phyloP scores from a whole-genome alignment of 2,888 invertebrate genomes.

The Mythimna vitellina region DNA sequence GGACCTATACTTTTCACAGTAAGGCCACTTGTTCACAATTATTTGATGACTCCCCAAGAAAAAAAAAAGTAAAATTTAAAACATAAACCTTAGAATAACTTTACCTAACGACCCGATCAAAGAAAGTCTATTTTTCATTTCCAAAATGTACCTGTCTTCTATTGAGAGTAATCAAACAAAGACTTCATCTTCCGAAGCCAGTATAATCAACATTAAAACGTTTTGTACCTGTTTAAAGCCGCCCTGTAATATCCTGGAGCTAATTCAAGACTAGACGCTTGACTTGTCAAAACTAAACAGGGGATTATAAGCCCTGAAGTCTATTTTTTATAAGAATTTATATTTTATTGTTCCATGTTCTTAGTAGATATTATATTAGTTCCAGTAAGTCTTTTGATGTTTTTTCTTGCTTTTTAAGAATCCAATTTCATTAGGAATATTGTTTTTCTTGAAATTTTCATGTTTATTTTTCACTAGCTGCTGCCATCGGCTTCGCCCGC shows the following conservation, averaged over 20 bases:
- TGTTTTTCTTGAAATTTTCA: slow-evolving; percentile 5
- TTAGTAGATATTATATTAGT: slow-evolving; percentile 15
- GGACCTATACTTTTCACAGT: too few species aligned
- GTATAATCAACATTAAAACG: slow-evolving; percentile 36
- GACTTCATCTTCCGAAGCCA: slow-evolving; percentile 8
- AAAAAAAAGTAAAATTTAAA: too few species aligned
- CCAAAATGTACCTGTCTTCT: not conserved
- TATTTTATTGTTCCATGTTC: slow-evolving; percentile 4
- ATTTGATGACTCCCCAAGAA: too few species aligned
- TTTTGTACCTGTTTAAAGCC: slow-evolving; percentile 22
- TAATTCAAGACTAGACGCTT: slow-evolving; percentile 20
- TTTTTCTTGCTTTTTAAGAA: slow-evolving; percentile 12
- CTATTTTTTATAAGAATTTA: slow-evolving; percentile 8
- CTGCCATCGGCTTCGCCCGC: too few species aligned
- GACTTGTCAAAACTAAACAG: slow-evolving; percentile 27
- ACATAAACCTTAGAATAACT: not conserved
- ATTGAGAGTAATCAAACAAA: slow-evolving; percentile 23
- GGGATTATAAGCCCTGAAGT: slow-evolving; percentile 1
- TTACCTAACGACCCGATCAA: slow-evolving; percentile 8
- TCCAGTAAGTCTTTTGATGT: slow-evolving; percentile 16
- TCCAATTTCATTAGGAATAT: slow-evolving; percentile 3
- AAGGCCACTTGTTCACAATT: too few species aligned
- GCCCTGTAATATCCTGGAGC: slow-evolving; percentile 20
- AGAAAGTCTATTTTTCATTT: not conserved
- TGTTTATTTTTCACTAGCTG: slow-evolving; percentile 1